Percentiles rank a stretch among this genome's conserved stretches.
phyloP scores from a whole-genome alignment of 2,113 vertebrate genomes.

The Sorex araneus region DNA sequence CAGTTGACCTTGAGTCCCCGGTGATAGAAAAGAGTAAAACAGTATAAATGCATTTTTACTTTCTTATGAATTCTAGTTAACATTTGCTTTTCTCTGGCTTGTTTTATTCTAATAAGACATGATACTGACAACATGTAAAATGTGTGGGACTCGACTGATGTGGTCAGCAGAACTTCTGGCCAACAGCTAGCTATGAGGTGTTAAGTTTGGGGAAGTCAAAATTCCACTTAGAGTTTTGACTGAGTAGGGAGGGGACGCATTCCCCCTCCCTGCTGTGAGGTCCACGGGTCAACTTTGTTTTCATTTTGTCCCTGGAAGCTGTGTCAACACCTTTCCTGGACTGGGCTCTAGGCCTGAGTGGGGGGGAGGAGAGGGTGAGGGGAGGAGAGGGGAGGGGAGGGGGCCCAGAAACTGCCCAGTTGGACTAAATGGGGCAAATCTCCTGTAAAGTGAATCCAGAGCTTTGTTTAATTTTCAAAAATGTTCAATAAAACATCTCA shows the following conservation, averaged over 20 bases:
- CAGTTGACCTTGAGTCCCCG: not conserved
- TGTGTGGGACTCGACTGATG: not conserved
- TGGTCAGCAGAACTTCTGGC: not conserved
- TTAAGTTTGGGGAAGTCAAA: not conserved
- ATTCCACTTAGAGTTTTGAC: not conserved
- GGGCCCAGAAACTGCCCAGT: not conserved
- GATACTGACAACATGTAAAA: not conserved
- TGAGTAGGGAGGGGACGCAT: not conserved
- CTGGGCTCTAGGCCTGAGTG: not conserved
- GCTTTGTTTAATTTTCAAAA: slow-evolving; percentile 5
- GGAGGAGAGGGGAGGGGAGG: no score
- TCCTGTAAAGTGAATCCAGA: not conserved
- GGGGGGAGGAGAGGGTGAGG: not conserved
- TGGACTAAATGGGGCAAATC: not conserved
- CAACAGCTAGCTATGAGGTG: not conserved
- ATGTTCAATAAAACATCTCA: not conserved
- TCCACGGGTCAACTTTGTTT: not conserved
- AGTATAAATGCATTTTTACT: not conserved
- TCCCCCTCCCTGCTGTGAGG: not conserved
- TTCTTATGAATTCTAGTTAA: not conserved
- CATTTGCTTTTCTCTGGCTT: not conserved
- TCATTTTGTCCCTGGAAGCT: not conserved
- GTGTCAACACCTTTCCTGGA: not conserved
- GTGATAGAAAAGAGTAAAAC: no score
- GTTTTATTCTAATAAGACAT: not conserved